A percentile compares a stretch with the other conserved stretches of the same genome.
Conservation (phyloP, 2,888 invertebrate species). For the Chromoteleia sp. region DNA sequence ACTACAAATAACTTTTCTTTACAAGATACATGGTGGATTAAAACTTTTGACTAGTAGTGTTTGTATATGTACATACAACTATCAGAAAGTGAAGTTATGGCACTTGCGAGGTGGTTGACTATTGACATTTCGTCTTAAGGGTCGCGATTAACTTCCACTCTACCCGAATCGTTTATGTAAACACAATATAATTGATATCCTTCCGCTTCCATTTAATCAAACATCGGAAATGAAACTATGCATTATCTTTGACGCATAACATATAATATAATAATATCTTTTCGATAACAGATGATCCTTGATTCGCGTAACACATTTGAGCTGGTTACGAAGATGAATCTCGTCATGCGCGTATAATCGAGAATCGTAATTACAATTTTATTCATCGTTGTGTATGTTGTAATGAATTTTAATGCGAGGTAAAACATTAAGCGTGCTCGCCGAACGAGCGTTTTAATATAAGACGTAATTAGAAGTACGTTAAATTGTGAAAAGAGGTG, state of each 20-base stretch:
- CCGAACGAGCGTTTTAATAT: conserved; percentile 48
- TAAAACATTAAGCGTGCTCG: conserved; percentile 37
- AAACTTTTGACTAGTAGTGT: too few species aligned
- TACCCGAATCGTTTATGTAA: neutral
- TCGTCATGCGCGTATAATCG: conserved; percentile 40
- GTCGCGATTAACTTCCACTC: conserved; percentile 8
- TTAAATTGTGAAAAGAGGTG: conserved; percentile 60
- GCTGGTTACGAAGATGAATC: conserved; percentile 36
- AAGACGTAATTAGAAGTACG: conserved; percentile 53
- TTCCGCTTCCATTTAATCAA: neutral
- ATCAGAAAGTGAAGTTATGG: too few species aligned
- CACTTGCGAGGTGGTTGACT: too few species aligned
- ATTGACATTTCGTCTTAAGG: too few species aligned
- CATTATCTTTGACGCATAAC: neutral
- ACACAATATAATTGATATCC: neutral
- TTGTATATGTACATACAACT: too few species aligned
- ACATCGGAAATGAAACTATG: neutral
- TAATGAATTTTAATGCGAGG: conserved; percentile 58
- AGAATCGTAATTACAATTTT: conserved; percentile 43
- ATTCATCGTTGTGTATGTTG: conserved; percentile 37
- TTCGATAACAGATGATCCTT: neutral
- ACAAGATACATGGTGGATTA: too few species aligned
- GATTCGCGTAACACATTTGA: neutral
- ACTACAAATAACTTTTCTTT: too few species aligned
- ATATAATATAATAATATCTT: too few species aligned